Conservation (phyloP, 2,888 invertebrate species). For the Neria commutata region DNA sequence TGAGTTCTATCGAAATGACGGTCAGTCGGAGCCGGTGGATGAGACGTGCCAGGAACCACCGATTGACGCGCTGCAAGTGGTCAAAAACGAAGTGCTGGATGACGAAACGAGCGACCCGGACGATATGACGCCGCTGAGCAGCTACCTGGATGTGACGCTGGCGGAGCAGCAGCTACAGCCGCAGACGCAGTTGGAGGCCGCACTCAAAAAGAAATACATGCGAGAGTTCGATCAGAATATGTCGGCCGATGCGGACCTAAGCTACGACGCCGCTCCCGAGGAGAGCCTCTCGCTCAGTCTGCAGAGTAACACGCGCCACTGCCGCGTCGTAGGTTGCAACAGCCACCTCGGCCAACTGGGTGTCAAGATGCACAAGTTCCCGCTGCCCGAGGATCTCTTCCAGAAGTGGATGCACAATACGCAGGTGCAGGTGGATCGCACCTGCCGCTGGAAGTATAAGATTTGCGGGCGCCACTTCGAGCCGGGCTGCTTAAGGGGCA, state of each 20-base stretch:
- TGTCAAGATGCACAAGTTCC: constrained; percentile 46
- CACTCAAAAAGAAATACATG: background rate
- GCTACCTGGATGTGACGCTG: background rate
- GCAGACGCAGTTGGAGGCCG: background rate
- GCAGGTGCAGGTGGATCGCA: constrained; percentile 42
- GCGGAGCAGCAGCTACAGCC: background rate
- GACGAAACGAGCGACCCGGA: background rate
- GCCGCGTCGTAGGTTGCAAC: constrained; percentile 42
- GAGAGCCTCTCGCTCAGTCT: constrained; percentile 16
- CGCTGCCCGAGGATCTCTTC: constrained; percentile 37
- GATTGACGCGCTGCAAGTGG: no score
- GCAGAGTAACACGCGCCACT: constrained; percentile 43
- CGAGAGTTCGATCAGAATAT: background rate
- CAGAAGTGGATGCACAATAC: constrained; percentile 47
- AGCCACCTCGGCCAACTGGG: constrained; percentile 40
- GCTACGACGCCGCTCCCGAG: constrained; percentile 4
- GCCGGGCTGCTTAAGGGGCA: constrained; percentile 33
- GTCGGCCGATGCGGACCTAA: constrained; percentile 2
- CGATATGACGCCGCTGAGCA: background rate
- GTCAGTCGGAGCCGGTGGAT: background rate
- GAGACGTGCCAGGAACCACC: no score
- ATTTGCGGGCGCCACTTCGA: constrained; percentile 50
- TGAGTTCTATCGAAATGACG: constrained; percentile 30
- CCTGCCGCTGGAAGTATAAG: constrained; percentile 47
- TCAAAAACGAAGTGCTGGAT: no score